A percentile compares a stretch with the other conserved stretches of the same genome.
Conservation (phyloP, 2,888 invertebrate genomes). For the Mycalesis mineus region DNA sequence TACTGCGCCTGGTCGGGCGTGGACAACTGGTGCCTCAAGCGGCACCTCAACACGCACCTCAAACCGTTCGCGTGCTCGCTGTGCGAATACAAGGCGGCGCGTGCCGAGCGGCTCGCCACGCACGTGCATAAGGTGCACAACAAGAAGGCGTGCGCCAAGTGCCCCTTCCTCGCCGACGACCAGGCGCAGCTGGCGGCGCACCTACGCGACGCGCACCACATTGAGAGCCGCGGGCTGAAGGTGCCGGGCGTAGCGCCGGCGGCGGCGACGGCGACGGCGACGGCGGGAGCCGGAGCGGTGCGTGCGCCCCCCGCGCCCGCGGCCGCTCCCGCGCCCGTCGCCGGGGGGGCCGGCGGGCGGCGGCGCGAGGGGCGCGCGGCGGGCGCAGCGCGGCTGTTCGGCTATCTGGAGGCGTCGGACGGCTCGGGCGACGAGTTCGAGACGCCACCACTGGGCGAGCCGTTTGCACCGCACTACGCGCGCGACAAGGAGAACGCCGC, state of each 20-base stretch:
- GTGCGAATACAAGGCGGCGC: slow-evolving; percentile 95
- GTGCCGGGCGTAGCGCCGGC: slow-evolving; percentile 5
- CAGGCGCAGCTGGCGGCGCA: slow-evolving; percentile 87
- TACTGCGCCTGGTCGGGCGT: slow-evolving; percentile 96
- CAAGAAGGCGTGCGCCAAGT: slow-evolving; percentile 92
- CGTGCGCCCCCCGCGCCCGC: slow-evolving; percentile 31
- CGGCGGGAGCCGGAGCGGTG: slow-evolving; percentile 28
- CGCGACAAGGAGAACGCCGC: slow-evolving; percentile 71
- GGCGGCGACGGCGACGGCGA: slow-evolving; percentile 6
- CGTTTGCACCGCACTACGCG: slow-evolving; percentile 32
- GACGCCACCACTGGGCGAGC: slow-evolving; percentile 30
- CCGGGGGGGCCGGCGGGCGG: slow-evolving; percentile 58
- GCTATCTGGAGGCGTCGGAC: slow-evolving; percentile 82
- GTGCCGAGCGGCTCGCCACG: slow-evolving; percentile 92
- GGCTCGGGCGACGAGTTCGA: slow-evolving; percentile 63
- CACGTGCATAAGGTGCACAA: slow-evolving; percentile 95
- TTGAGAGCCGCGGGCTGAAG: slow-evolving; percentile 36
- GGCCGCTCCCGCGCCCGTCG: slow-evolving; percentile 42
- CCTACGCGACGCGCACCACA: slow-evolving; percentile 87
- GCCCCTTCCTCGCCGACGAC: slow-evolving; percentile 91
- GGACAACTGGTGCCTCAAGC: slow-evolving; percentile 95
- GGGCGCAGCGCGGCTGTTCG: slow-evolving; percentile 76
- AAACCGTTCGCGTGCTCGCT: slow-evolving; percentile 94
- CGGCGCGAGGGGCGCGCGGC: slow-evolving; percentile 35
- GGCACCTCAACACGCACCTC: slow-evolving; percentile 94